Percentiles rank a stretch among this genome's conserved stretches.
Evolutionary conservation across 2,113 vertebrate genomes (phyloP).

Genomic region (Mobula hypostoma): DNA sequence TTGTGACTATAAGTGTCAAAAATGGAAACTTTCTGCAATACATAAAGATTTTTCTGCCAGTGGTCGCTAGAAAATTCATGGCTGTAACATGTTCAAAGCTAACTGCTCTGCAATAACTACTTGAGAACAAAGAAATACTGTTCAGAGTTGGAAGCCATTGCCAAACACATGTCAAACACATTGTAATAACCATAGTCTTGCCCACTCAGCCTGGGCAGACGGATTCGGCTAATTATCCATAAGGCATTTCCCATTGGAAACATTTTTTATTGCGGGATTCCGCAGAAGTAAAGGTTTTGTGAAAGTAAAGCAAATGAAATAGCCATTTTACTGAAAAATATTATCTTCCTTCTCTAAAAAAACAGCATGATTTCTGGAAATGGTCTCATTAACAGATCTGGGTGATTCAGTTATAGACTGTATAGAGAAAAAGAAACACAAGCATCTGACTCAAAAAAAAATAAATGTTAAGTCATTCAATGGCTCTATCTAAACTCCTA

Average conservation of each 20-base stretch:
- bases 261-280: constrained; percentile 22
- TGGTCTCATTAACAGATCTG: constrained; percentile 25
- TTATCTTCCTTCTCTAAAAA: not conserved
- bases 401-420: not conserved
- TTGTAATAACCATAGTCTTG: constrained; percentile 3
- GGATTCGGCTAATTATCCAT: constrained; percentile 32
- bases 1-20: not conserved
- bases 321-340: constrained; percentile 5
- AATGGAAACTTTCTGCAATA: constrained; percentile 20
- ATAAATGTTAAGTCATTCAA: not conserved
- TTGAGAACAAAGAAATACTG: constrained; percentile 32
- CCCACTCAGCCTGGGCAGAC: not conserved
- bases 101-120: not conserved
- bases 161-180: constrained; percentile 36
- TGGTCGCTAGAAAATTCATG: not conserved
- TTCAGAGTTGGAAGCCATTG: not conserved
- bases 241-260: constrained; percentile 22
- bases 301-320: constrained; percentile 20
- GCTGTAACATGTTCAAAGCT: constrained; percentile 11
- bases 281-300: not conserved
- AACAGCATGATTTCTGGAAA: constrained; percentile 28
- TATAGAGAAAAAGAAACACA: not conserved
- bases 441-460: not conserved
- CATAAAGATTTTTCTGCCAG: no score
- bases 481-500: not conserved